Evolutionary conservation across 2,888 invertebrate genomes (phyloP).

Genomic region (Ceramica pisi): DNA sequence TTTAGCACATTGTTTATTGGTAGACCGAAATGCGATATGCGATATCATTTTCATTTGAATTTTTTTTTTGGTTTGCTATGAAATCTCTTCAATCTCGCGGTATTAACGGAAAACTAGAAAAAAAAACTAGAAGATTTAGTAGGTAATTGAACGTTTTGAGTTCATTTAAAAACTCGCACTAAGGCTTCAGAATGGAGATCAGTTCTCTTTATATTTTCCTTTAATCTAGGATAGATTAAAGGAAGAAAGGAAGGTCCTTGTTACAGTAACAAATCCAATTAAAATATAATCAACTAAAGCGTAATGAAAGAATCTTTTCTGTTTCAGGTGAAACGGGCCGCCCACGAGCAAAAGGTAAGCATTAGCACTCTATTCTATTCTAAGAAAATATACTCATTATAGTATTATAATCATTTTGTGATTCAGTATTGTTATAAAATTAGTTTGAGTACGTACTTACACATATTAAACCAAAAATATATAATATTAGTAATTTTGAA

Average conservation of each 20-base stretch:
- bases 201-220: slow-evolving; percentile 3
- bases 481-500: too few relatives aligned
- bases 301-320: slow-evolving; percentile 20
- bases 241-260: too few relatives aligned
- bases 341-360: slow-evolving; percentile 45
- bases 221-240: too few relatives aligned
- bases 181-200: background rate
- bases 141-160: too few relatives aligned
- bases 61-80: background rate
- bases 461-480: background rate
- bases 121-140: too few relatives aligned
- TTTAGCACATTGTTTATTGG: background rate
- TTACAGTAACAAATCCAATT: slow-evolving; percentile 30
- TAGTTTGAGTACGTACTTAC: too few relatives aligned
- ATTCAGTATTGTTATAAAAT: background rate
- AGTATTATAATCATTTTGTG: background rate
- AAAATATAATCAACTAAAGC: slow-evolving; percentile 28
- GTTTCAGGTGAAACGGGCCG: slow-evolving; percentile 44
- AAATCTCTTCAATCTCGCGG: too few relatives aligned
- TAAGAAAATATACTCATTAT: background rate
- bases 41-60: background rate
- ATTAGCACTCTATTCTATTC: too few relatives aligned
- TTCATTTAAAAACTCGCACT: background rate
- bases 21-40: background rate
- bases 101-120: too few relatives aligned